phyloP scores from a whole-genome alignment of 2,113 vertebrate species.

The Halcyon senegalensis region DNA sequence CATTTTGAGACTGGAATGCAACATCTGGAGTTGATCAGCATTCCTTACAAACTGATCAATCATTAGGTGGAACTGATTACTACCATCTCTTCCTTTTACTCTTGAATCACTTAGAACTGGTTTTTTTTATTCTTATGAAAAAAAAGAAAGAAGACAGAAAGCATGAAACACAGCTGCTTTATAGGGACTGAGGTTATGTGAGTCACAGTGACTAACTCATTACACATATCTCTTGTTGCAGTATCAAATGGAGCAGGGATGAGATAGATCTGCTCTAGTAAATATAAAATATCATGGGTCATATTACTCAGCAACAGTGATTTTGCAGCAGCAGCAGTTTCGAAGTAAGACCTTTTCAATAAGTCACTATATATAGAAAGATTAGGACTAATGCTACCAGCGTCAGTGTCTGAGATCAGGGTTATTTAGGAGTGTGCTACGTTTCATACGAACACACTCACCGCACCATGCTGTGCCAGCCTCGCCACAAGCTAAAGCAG shows the following conservation, averaged over 20 bases:
- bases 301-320: conserved; percentile 73
- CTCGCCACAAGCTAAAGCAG: background rate
- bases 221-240: conserved; percentile 63
- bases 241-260: conserved; percentile 72
- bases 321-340: conserved; percentile 74
- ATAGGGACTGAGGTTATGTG: conserved; percentile 52
- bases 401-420: conserved; percentile 26
- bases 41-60: conserved; percentile 69
- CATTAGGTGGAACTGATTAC: conserved; percentile 69
- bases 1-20: conserved; percentile 39
- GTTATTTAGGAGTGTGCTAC: conserved; percentile 10
- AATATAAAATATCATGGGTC: conserved; percentile 72
- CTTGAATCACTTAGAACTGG: conserved; percentile 67
- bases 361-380: conserved; percentile 55
- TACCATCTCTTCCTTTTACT: conserved; percentile 61
- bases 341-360: conserved; percentile 69
- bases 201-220: conserved; percentile 74
- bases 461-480: background rate
- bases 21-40: conserved; percentile 66
- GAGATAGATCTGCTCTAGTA: conserved; percentile 52
- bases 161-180: conserved; percentile 42
- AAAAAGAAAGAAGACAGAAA: conserved; percentile 18
- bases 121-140: background rate
- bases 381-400: background rate
- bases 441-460: background rate